Evolutionary conservation across 2,888 invertebrate species (phyloP), one percentile per base, ranked within the genome.

Genomic region (Steinernema scapterisci): DNA sequence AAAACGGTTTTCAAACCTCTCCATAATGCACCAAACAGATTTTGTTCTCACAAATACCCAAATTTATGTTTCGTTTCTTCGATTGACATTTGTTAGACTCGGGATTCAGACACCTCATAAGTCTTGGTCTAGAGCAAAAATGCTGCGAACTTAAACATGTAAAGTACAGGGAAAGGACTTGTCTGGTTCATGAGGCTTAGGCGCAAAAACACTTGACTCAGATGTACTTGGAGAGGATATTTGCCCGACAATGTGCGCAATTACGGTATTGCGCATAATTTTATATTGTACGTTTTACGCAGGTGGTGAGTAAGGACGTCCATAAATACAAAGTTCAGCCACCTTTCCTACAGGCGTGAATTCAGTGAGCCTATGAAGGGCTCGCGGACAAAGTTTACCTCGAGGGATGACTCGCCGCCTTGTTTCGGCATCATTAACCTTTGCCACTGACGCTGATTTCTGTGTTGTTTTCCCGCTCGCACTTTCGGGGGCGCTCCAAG

Each of bases 161-260:
- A 52, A 52, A 52, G 11, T 21, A 52, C 19, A 63, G 31, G 63
- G 21, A 63, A 63, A 63, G 63, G 63, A 27, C 63, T 63, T 16
- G 63, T 31, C 63, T 63, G 31, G 63, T 38, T 38, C 38, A 38
- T 9, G 38, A 3, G 9, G 9, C 38, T 38, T 38, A 38, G 9
- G 38, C 38, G 38, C 38, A 38, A 52, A 52, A 52, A 52, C 52
- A 52, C 21, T 21, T 63, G 63, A 63, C 16, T 63, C 63, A 63
- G 27, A 27, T 63, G 31, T 27, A 63, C 63, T 63, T 31, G 25
- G 16, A 25, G 16, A 63, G 31, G 31, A 16, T 11, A 27, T 25
- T 25, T 52, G 21, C 52, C 21, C 21, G 27, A 63, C 63, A 63
- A 63, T 63, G 63, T 27, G 31, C 63, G 63, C 63, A 63, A 63